Evolutionary conservation across 1,140 invertebrate species (phyloP).

Genomic region (Bombus sylvicola): DNA sequence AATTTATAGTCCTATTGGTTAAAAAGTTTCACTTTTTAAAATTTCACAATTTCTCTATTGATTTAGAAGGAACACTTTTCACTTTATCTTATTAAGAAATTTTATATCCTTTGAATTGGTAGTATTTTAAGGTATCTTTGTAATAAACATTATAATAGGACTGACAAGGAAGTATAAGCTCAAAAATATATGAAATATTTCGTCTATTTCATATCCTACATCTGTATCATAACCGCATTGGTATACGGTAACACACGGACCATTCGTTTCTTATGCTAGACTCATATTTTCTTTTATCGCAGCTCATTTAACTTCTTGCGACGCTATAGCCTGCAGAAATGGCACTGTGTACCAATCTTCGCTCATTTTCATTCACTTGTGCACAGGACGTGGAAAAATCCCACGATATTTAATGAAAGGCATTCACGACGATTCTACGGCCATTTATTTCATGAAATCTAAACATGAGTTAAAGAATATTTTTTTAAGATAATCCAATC

Average conservation of each 20-base stretch:
- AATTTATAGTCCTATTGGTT: neutral
- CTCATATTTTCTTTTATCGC: slow-evolving; percentile 4
- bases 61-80: neutral
- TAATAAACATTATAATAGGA: neutral
- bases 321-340: neutral
- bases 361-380: slow-evolving; percentile 9
- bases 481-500: neutral
- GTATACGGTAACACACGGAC: neutral
- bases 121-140: neutral
- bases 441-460: neutral
- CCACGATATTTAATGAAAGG: neutral
- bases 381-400: slow-evolving; percentile 12
- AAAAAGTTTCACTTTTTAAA: no score
- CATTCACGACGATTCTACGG: neutral
- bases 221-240: neutral
- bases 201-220: neutral
- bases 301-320: slow-evolving; percentile 24
- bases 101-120: neutral
- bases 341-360: neutral
- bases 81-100: neutral
- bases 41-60: neutral
- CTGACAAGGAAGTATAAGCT: neutral
- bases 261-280: neutral
- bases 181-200: neutral
- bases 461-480: neutral